These are phyloP conservation scores for Lates japonicus DNA, from an alignment of 2,797 vertebrate species.

Conservation along the genomic window DNA sequence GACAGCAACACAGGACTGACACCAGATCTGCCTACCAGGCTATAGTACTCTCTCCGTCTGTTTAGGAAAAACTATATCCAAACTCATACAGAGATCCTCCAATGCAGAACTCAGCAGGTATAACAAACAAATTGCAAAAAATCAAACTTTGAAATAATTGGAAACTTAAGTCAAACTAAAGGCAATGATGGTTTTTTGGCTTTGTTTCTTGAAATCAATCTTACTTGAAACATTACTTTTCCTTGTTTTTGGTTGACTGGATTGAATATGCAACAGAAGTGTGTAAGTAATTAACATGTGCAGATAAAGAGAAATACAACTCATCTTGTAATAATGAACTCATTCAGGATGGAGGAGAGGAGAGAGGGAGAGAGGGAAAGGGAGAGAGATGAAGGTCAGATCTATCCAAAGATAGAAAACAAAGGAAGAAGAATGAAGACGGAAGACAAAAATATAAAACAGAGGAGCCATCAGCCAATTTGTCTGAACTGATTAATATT, in stretches of 20 bases:
- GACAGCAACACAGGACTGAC: slow-evolving; percentile 69
- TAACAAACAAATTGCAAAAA: slow-evolving; percentile 87
- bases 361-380: slow-evolving; percentile 81
- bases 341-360: slow-evolving; percentile 89
- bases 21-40: slow-evolving; percentile 83
- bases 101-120: slow-evolving; percentile 86
- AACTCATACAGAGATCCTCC: slow-evolving; percentile 83
- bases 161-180: slow-evolving; percentile 88
- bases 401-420: slow-evolving; percentile 88
- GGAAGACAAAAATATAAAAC: slow-evolving; percentile 82
- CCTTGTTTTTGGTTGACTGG: slow-evolving; percentile 83
- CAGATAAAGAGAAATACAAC: slow-evolving; percentile 89
- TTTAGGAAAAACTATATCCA: slow-evolving; percentile 74
- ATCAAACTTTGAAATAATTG: slow-evolving; percentile 86
- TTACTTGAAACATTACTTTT: slow-evolving; percentile 73
- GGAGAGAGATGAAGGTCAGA: slow-evolving; percentile 84
- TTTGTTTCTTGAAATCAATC: slow-evolving; percentile 68
- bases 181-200: slow-evolving; percentile 81
- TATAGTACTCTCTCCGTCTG: slow-evolving; percentile 75
- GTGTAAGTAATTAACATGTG: slow-evolving; percentile 88
- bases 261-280: slow-evolving; percentile 89
- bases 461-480: slow-evolving; percentile 85
- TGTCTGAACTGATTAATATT: slow-evolving; percentile 84
- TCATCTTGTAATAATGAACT: slow-evolving; percentile 89
- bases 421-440: slow-evolving; percentile 85